Evolutionary conservation across 2,888 invertebrate species (phyloP).

Genomic region (Scaptomyza tumidula): DNA sequence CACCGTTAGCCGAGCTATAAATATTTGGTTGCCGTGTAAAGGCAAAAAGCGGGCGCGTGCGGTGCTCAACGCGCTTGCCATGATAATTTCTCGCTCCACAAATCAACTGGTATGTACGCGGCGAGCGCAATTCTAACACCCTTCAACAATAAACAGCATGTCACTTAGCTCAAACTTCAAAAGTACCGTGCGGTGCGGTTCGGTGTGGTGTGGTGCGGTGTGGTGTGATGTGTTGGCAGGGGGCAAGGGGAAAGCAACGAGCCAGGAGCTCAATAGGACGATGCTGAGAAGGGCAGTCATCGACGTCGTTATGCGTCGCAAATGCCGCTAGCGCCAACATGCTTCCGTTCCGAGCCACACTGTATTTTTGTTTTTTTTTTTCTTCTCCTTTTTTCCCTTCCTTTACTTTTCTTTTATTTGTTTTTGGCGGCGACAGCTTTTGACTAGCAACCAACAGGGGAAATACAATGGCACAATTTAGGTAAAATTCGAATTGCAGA

Average conservation of each 20-base stretch:
- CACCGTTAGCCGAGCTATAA: slow-evolving; percentile 28
- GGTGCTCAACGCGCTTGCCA: slow-evolving; percentile 75
- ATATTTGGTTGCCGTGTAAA: slow-evolving; percentile 62
- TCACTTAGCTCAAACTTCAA: slow-evolving; percentile 84
- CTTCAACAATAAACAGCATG: slow-evolving; percentile 85
- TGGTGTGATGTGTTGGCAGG: slow-evolving; percentile 14
- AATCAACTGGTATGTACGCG: slow-evolving; percentile 64
- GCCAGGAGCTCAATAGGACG: slow-evolving; percentile 17
- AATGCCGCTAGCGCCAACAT: slow-evolving; percentile 78
- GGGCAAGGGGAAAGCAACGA: slow-evolving; percentile 13
- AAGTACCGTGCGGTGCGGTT: slow-evolving; percentile 72
- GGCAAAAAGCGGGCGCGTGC: slow-evolving; percentile 59
- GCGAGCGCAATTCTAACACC: slow-evolving; percentile 84
- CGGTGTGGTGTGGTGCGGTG: slow-evolving; percentile 33
- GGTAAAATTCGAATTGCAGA: background rate
- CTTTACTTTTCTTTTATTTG: slow-evolving; percentile 62
- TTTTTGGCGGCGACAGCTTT: slow-evolving; percentile 63
- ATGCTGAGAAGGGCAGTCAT: slow-evolving; percentile 65
- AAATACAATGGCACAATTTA: slow-evolving; percentile 31
- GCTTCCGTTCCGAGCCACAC: slow-evolving; percentile 70
- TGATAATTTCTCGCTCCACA: slow-evolving; percentile 81
- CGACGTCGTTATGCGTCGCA: slow-evolving; percentile 76
- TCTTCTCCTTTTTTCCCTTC: background rate
- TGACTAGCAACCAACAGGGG: slow-evolving; percentile 45
- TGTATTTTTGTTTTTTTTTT: slow-evolving; percentile 6